These are phyloP conservation scores for Enteromius anoplus DNA, from an alignment of 2,797 vertebrate genomes.

Conservation along the genomic window DNA sequence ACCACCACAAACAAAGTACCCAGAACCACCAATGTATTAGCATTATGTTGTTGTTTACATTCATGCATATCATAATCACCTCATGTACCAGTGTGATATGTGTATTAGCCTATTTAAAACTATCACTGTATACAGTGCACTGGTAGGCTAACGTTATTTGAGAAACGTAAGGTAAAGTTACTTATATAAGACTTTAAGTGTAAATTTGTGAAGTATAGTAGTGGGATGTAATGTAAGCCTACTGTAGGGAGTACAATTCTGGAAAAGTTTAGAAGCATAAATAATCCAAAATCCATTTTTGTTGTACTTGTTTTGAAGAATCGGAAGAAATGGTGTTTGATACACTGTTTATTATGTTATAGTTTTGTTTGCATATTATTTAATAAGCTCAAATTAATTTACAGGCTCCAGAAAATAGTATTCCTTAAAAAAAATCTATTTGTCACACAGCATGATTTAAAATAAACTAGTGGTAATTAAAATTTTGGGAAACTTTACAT, in stretches of 20 bases:
- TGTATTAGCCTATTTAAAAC: neutral
- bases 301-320: neutral
- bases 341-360: neutral
- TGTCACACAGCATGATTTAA: neutral
- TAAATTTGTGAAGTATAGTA: neutral
- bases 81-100: neutral
- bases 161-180: neutral
- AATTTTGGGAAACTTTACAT: neutral
- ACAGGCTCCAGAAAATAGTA: neutral
- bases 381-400: neutral
- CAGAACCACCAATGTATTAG: neutral
- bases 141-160: neutral
- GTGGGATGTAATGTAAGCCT: neutral
- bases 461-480: neutral
- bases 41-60: neutral
- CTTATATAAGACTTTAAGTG: neutral
- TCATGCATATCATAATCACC: neutral
- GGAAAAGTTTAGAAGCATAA: neutral
- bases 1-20: neutral
- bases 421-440: neutral
- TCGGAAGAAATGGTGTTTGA: neutral
- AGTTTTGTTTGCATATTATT: neutral
- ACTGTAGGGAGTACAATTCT: neutral
- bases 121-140: neutral
- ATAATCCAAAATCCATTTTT: neutral